Evolutionary conservation across 2,797 vertebrate species (phyloP), one percentile per base, ranked within the genome.

Genomic region (Pipistrellus kuhlii): DNA sequence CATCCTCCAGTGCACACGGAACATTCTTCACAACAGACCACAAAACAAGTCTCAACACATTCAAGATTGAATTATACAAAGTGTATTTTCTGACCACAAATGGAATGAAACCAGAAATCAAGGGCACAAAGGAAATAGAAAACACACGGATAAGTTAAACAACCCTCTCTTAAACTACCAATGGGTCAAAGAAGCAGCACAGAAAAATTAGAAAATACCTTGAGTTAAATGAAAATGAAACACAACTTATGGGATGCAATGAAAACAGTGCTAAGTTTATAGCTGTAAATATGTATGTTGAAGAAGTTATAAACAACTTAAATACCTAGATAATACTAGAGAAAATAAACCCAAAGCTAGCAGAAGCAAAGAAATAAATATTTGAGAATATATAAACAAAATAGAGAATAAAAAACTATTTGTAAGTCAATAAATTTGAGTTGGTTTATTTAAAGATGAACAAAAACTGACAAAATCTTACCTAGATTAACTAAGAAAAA

Each of bases 71-170:
- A 59, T 78, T 51, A 51, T 69, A 69, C 73, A 78, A 38, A 51
- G 35, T 59, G 30, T 59, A 13, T 92, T 78, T 68, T 69, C 62
- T 17, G 32, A 59, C 48, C 32, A 59, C 82, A 69, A 71, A 51
- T 78, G 75, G 18, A 92, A 92, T 30, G 41, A 69, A 78, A 59
- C 38, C 77, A n/a, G 73, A 85, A 91, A 57, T 78, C 18, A 59
- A 85, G 44, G 77, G 64, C 38, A 71, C 23, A 85, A n/a, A 6
- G 51, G 62, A 48, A 92, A 71, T 10, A 71, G 38, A 68, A 48
- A 92, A 46, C 59, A 25, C 12, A 30, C 11, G 38, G 69, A 78
- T 59, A 71, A 78, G 48, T 85, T 48, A 92, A 84, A 59, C 14
- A 51, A 51, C 7, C 32, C 41, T 71, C 27, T 62, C 41, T 77